Conservation (phyloP, 2,888 invertebrate species). For the Pedicia rivosa region DNA sequence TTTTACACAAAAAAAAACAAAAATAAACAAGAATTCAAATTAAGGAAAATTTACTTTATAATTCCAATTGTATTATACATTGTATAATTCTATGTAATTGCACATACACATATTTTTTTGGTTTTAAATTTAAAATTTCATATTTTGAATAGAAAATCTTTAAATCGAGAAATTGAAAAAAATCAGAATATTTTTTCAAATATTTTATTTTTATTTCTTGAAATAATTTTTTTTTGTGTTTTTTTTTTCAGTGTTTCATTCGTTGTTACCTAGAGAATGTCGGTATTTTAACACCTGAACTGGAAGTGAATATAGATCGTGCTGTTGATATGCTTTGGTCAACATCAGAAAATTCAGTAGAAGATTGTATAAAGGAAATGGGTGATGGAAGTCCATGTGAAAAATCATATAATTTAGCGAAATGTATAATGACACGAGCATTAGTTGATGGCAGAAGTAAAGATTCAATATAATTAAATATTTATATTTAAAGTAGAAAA, state of each 20-base stretch:
- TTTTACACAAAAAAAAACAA: no score
- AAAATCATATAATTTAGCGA: conserved; percentile 35
- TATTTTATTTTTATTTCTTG: background rate
- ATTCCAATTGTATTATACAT: no score
- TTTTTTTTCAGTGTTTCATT: conserved; percentile 33
- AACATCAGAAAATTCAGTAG: conserved; percentile 23
- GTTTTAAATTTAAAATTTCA: no score
- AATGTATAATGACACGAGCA: conserved; percentile 32
- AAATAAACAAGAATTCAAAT: no score
- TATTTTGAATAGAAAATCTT: no score
- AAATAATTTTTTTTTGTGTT: conserved; percentile 2
- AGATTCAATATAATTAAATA: no score
- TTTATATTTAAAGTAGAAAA: no score
- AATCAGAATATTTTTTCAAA: no score
- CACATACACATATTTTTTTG: no score
- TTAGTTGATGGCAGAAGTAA: conserved; percentile 17
- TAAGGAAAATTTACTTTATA: no score
- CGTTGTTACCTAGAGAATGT: conserved; percentile 36
- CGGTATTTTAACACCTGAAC: conserved; percentile 25
- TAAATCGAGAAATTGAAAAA: no score
- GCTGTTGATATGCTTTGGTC: conserved; percentile 30
- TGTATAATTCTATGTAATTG: no score
- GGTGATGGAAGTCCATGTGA: conserved; percentile 29
- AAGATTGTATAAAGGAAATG: conserved; percentile 21
- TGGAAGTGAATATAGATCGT: conserved; percentile 23